Evolutionary conservation across 2,797 vertebrate species (phyloP), one percentile per base, ranked within the genome.

Genomic region (Pseudomugil gertrudae): DNA sequence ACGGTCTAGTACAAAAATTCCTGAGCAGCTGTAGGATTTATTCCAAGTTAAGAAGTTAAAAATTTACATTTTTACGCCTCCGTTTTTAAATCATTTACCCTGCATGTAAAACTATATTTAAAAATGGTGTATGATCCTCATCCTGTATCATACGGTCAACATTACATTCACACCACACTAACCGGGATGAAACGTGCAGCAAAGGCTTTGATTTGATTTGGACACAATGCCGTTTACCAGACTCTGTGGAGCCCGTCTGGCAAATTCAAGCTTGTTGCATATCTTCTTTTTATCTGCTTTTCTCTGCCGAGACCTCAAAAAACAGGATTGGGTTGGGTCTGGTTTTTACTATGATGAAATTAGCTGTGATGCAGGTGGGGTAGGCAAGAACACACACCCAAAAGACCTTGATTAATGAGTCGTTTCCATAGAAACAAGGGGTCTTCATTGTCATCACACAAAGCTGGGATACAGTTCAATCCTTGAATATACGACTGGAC

Each of bases 341-440:
- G 26, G 23, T 35, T 72, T 56, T 52, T 26, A 0, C 24, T 60
- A 32, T 58, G 55, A 78, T 76, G 51, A 78, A 62, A 73, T 73
- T 26, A 65, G 62, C 27, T 45, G 51, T 67, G 63, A 54, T 35
- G 58, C 61, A 43, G 72, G 72, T 67, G 66, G 74, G 48, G 52
- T 15, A 52, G 52, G 52, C 29, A n/a, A 2, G 58, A 64, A 61
- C 8, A 48, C 30, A 62, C 73, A 78, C 36, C 69, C 63, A 71
- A 35, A 52, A 33, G 32, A 66, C 75, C 84, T 85, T 74, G 86
- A 79, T 83, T 87, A 80, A 90, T 81, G 68, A 69, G 70, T 76
- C 14, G 84, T 90, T 89, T 81, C 87, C 89, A 87, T 59, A 58
- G 85, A 77, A 84, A 87, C 87, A 7, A 29, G 14, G 63, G 67